Percentiles rank a stretch among this genome's conserved stretches.
Conservation (phyloP, 2,113 vertebrate species). For the Caretta caretta region DNA sequence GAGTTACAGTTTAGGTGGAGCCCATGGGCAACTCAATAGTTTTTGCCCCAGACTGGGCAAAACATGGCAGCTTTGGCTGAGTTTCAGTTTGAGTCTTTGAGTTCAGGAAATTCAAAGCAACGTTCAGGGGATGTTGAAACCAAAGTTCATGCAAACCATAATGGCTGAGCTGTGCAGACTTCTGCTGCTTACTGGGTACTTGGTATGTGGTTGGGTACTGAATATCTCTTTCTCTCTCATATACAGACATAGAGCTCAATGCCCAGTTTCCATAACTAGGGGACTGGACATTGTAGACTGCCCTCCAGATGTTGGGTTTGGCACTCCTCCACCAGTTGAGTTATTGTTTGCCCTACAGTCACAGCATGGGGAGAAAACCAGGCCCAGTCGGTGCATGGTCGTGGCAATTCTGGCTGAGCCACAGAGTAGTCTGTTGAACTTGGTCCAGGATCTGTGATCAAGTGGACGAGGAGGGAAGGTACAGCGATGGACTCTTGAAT, state of each 20-base stretch:
- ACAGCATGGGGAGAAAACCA: neutral
- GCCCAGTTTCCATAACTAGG: neutral
- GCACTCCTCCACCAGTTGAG: neutral
- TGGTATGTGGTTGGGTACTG: neutral
- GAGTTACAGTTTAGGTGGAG: neutral
- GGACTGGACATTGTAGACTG: neutral
- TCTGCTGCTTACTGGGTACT: neutral
- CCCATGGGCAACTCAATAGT: neutral
- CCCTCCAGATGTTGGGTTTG: neutral
- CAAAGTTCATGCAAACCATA: neutral
- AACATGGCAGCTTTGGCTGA: neutral
- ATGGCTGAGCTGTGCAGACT: neutral
- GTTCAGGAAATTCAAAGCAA: neutral
- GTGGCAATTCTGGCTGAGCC: neutral
- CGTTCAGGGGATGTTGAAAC: neutral
- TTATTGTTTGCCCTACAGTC: neutral
- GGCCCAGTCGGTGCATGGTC: neutral
- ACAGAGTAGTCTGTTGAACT: neutral
- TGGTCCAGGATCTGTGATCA: neutral
- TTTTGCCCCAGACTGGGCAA: neutral
- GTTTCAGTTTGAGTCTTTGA: neutral
- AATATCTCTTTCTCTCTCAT: neutral
- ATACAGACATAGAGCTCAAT: neutral
- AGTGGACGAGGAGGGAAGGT: neutral
- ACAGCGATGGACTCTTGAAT: neutral